A percentile compares a stretch with the other conserved stretches of the same genome.
Conservation (phyloP, 1,140 invertebrate genomes). For the Xylocopa sonorina region DNA sequence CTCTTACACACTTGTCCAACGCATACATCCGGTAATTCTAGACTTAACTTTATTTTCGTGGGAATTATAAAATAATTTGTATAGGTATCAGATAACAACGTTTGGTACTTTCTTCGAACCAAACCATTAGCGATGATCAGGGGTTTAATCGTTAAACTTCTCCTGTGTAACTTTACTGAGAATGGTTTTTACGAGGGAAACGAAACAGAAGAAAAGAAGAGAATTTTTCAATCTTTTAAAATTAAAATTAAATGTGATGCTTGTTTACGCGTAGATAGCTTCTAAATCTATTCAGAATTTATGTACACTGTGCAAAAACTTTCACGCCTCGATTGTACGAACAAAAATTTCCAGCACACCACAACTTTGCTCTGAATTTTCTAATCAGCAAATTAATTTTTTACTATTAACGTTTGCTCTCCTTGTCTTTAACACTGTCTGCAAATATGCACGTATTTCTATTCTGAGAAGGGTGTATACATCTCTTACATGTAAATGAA, state of each 20-base stretch:
- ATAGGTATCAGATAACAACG: constrained; percentile 56
- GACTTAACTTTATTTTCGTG: constrained; percentile 12
- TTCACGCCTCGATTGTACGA: background rate
- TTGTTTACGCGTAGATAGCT: background rate
- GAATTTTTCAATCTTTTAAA: background rate
- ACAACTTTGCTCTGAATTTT: too few relatives aligned
- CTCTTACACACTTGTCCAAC: constrained; percentile 27
- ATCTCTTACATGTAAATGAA: too few relatives aligned
- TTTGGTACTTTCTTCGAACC: constrained; percentile 53
- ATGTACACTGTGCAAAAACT: background rate
- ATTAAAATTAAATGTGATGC: background rate
- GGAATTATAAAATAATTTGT: constrained; percentile 50
- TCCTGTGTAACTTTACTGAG: background rate
- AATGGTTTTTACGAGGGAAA: background rate
- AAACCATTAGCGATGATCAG: constrained; percentile 41
- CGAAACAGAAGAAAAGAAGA: background rate
- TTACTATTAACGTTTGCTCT: background rate
- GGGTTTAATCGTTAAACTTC: constrained; percentile 10
- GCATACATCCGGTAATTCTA: constrained; percentile 10
- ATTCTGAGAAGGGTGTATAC: background rate
- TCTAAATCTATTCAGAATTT: background rate
- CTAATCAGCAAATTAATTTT: background rate
- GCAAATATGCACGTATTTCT: background rate
- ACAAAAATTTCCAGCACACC: background rate
- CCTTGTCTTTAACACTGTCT: background rate